A percentile compares a stretch with the other conserved stretches of the same genome.
Conservation (phyloP, 2,888 invertebrate species). For the Carterocephalus palaemon region DNA sequence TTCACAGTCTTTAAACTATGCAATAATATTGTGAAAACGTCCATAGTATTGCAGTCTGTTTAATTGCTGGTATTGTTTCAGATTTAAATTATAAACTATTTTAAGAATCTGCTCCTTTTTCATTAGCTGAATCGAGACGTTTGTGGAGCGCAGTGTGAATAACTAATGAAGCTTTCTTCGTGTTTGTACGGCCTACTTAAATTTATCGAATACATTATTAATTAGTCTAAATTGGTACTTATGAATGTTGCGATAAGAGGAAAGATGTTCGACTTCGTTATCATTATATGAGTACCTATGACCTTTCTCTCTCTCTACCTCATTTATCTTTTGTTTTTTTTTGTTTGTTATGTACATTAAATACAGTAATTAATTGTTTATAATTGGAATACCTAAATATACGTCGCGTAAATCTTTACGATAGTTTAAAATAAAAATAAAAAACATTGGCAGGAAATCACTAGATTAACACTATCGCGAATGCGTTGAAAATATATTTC, state of each 20-base stretch:
- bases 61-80: constrained; percentile 36
- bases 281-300: too few species aligned
- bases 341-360: too few species aligned
- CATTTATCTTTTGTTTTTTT: too few species aligned
- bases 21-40: constrained; percentile 10
- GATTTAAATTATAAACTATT: constrained; percentile 39
- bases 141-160: constrained; percentile 44
- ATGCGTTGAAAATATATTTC: background rate
- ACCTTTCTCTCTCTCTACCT: too few species aligned
- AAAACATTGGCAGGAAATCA: too few species aligned
- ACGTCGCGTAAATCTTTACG: too few species aligned
- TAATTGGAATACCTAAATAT: too few species aligned
- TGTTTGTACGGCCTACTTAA: constrained; percentile 21
- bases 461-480: too few species aligned
- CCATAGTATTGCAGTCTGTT: constrained; percentile 27
- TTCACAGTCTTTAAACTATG: background rate
- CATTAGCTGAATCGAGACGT: constrained; percentile 35
- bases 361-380: too few species aligned
- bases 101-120: constrained; percentile 42
- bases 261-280: constrained; percentile 12
- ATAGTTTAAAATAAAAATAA: too few species aligned
- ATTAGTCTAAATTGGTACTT: constrained; percentile 19
- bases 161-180: constrained; percentile 32
- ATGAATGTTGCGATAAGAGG: constrained; percentile 2
- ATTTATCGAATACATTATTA: constrained; percentile 26